These are phyloP conservation scores for Oegoconia quadripuncta DNA, from an alignment of 2,888 invertebrate species.

Conservation along the genomic window DNA sequence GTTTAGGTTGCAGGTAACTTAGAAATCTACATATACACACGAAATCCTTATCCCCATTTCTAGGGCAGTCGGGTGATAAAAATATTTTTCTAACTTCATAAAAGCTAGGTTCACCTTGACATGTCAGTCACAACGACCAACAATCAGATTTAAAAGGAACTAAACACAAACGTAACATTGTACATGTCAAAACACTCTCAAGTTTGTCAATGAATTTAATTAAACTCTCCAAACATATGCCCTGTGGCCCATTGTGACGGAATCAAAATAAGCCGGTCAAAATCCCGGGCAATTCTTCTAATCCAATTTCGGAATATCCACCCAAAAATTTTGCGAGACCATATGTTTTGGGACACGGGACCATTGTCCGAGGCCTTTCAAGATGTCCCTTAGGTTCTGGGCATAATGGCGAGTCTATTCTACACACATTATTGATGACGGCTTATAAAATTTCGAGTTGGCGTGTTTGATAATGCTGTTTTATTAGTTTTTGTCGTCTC, in stretches of 20 bases:
- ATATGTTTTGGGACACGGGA: slow-evolving; percentile 56
- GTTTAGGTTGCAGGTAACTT: no score
- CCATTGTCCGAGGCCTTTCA: slow-evolving; percentile 59
- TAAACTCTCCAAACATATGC: slow-evolving; percentile 42
- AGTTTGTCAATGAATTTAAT: slow-evolving; percentile 45
- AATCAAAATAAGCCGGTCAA: slow-evolving; percentile 55
- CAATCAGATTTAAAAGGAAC: slow-evolving; percentile 8
- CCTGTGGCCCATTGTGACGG: slow-evolving; percentile 39
- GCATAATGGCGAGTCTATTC: slow-evolving; percentile 44
- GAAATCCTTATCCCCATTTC: no score
- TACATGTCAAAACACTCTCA: slow-evolving; percentile 54
- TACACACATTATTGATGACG: slow-evolving; percentile 55
- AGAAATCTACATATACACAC: no score
- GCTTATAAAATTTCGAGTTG: slow-evolving; percentile 54
- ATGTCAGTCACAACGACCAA: slow-evolving; percentile 16
- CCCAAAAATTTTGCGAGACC: slow-evolving; percentile 44
- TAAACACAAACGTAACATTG: slow-evolving; percentile 15
- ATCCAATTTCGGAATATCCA: slow-evolving; percentile 73
- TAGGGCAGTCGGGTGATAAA: no score
- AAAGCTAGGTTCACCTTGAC: slow-evolving; percentile 6
- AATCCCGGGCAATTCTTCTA: slow-evolving; percentile 51
- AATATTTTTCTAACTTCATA: neutral
- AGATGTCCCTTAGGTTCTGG: slow-evolving; percentile 43
- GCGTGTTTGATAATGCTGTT: slow-evolving; percentile 44
- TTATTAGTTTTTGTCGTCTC: slow-evolving; percentile 51